Evolutionary conservation across 2,113 vertebrate genomes (phyloP).

Genomic region (Mustela nigripes): DNA sequence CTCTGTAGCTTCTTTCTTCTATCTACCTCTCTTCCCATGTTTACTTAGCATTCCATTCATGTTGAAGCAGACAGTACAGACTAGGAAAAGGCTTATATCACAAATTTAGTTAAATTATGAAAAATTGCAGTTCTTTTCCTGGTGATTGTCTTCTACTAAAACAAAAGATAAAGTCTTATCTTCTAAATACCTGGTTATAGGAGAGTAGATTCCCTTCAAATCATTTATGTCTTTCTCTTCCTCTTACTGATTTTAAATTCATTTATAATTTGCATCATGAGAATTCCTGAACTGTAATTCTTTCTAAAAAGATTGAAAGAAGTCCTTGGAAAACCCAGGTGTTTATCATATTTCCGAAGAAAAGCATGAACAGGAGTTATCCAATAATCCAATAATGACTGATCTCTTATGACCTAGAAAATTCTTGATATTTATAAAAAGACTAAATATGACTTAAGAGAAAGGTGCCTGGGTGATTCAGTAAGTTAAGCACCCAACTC

Average conservation of each 20-base stretch:
- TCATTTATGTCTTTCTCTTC: neutral
- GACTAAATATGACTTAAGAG: constrained; percentile 51
- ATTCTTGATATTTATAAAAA: constrained; percentile 11
- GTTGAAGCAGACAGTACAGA: neutral
- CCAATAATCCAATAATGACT: neutral
- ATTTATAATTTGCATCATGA: neutral
- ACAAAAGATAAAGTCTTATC: neutral
- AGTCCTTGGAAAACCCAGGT: neutral
- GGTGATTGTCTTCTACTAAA: neutral
- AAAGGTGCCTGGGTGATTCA: neutral
- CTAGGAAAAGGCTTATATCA: neutral
- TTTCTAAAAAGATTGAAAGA: neutral
- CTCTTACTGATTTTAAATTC: constrained; percentile 25
- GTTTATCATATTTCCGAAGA: neutral
- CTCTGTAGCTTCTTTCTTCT: neutral
- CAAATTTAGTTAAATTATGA: neutral
- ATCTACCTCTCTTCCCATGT: neutral
- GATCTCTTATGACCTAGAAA: constrained; percentile 47
- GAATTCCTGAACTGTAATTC: neutral
- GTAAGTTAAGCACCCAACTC: neutral
- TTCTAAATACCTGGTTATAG: neutral
- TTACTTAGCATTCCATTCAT: neutral
- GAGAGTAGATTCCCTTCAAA: neutral
- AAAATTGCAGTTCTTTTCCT: neutral
- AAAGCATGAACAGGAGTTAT: neutral